Conservation (phyloP, 2,888 invertebrate species). For the Tetrapedia diversipes region DNA sequence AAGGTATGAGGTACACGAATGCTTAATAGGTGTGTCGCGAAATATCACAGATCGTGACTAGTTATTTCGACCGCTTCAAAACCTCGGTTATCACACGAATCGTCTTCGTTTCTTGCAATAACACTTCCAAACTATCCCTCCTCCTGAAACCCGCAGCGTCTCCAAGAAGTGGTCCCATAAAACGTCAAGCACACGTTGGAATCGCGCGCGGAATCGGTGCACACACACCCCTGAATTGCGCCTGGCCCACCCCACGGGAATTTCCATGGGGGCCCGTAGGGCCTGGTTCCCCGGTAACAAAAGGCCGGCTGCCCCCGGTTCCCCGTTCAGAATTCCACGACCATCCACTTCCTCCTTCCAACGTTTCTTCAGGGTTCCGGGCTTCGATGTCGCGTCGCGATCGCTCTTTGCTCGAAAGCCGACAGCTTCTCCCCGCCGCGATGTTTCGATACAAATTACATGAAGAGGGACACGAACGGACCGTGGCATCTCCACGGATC, state of each 20-base stretch:
- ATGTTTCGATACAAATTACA: conserved; percentile 82
- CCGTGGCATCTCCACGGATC: conserved; percentile 40
- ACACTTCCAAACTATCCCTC: too few species aligned
- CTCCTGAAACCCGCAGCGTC: too few species aligned
- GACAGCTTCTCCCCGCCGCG: conserved; percentile 74
- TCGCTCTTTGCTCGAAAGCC: conserved; percentile 76
- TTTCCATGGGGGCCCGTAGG: conserved; percentile 8
- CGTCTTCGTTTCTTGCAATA: too few species aligned
- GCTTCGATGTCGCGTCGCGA: conserved; percentile 68
- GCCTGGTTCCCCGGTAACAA: conserved; percentile 33
- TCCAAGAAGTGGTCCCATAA: background rate
- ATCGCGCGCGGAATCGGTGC: background rate
- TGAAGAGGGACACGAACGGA: conserved; percentile 74
- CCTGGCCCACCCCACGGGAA: conserved; percentile 15
- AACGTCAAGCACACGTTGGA: background rate
- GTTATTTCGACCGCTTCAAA: too few species aligned
- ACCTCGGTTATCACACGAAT: too few species aligned
- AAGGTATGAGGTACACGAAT: too few species aligned
- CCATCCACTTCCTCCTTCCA: conserved; percentile 62
- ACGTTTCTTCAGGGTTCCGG: conserved; percentile 64
- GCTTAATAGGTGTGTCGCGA: too few species aligned
- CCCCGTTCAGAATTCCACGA: conserved; percentile 64
- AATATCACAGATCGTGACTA: too few species aligned
- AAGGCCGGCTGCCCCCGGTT: conserved; percentile 40
- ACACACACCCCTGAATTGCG: background rate